phyloP scores from a whole-genome alignment of 2,797 vertebrate genomes.

The Tenualosa thibaudeaui region DNA sequence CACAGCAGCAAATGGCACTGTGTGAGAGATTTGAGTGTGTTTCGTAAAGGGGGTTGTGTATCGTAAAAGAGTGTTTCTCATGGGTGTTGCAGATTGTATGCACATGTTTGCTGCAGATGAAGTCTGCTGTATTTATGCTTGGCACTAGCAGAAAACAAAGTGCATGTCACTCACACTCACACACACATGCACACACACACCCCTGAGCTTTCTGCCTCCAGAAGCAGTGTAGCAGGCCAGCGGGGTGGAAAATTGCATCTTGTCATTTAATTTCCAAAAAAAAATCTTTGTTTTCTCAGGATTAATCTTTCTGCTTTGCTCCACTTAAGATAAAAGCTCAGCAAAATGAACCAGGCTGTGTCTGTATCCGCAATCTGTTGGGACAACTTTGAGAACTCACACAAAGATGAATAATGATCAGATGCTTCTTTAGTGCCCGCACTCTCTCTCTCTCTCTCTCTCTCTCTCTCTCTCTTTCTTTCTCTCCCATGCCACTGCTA shows the following conservation, averaged over 20 bases:
- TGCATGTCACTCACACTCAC: constrained; percentile 18
- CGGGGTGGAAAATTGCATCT: constrained; percentile 93
- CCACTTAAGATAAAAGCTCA: constrained; percentile 92
- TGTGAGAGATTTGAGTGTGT: background rate
- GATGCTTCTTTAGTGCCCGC: constrained; percentile 51
- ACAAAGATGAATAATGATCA: constrained; percentile 84
- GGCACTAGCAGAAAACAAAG: constrained; percentile 5
- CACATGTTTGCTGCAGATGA: background rate
- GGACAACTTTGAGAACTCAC: constrained; percentile 55
- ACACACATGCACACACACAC: constrained; percentile 29
- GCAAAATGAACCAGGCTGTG: constrained; percentile 79
- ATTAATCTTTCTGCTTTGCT: constrained; percentile 93
- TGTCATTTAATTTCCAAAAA: constrained; percentile 89
- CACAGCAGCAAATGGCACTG: background rate
- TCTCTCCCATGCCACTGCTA: background rate
- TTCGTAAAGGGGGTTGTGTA: background rate
- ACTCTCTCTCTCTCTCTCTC: background rate
- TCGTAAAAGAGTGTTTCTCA: background rate
- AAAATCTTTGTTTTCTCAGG: constrained; percentile 90
- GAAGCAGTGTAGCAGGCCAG: constrained; percentile 83
- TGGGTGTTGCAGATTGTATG: constrained; percentile 15
- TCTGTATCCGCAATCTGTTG: constrained; percentile 65
- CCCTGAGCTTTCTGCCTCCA: constrained; percentile 64
- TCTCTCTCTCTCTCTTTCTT: background rate
- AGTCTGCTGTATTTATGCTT: constrained; percentile 4